These are phyloP conservation scores for Tympanoctomys barrerae DNA, from an alignment of 2,797 vertebrate species.

Conservation along the genomic window DNA sequence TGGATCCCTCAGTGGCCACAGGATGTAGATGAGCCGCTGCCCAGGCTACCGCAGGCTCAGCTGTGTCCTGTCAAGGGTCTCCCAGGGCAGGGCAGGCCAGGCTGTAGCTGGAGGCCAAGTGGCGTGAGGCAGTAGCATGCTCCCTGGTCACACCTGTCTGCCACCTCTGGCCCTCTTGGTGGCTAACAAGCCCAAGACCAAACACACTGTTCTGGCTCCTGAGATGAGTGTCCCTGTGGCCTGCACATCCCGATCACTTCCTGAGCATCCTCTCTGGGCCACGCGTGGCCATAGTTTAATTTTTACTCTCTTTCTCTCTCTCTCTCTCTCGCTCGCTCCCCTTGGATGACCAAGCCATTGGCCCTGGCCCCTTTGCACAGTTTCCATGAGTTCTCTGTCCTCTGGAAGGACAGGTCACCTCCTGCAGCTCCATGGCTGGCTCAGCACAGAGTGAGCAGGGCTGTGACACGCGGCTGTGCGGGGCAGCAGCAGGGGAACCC, in stretches of 20 bases:
- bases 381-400: rapidly evolving
- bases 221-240: rapidly evolving
- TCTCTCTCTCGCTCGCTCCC: not conserved
- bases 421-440: rapidly evolving
- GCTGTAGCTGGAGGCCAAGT: too few species aligned
- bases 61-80: not conserved
- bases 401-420: rapidly evolving
- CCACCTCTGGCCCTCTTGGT: not conserved
- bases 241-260: rapidly evolving
- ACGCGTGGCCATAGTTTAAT: rapidly evolving
- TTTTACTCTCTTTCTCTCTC: not conserved
- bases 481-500: not conserved
- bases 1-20: too few species aligned
- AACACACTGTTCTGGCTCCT: rapidly evolving
- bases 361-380: not conserved
- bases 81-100: rapidly evolving
- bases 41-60: rapidly evolving
- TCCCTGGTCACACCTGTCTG: not conserved
- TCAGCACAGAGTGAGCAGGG: rapidly evolving
- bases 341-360: rapidly evolving
- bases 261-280: not conserved
- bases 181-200: rapidly evolving
- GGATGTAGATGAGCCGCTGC: not conserved
- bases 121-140: not conserved
- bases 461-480: too few species aligned